Evolutionary conservation across 2,113 vertebrate genomes (phyloP).

Genomic region (Gymnorhina tibicen): DNA sequence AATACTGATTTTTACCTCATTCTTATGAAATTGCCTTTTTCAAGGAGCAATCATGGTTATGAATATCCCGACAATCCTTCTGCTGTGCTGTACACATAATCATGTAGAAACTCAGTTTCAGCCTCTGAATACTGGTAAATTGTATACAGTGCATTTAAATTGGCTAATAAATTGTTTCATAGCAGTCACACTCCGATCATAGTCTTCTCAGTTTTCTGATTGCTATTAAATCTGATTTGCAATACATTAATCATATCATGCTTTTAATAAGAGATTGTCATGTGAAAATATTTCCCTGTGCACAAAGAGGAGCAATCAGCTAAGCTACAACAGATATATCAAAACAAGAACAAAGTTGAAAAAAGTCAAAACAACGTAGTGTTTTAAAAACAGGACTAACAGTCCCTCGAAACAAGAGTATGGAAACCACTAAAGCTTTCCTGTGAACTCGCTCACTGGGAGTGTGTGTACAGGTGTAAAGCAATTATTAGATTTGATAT

Average conservation of each 20-base stretch:
- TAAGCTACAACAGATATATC: not conserved
- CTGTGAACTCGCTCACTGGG: slow-evolving; percentile 64
- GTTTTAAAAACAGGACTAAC: slow-evolving; percentile 9
- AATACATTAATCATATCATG: not conserved
- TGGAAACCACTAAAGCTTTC: slow-evolving; percentile 50
- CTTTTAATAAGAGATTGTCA: not conserved
- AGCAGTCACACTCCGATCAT: not conserved
- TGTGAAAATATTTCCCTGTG: not conserved
- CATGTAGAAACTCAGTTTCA: not conserved
- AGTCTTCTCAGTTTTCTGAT: not conserved
- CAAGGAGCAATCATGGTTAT: not conserved
- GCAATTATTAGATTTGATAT: slow-evolving; percentile 78
- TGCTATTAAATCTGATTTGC: not conserved
- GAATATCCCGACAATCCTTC: not conserved
- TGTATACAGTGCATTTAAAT: not conserved
- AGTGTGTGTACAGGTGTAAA: slow-evolving; percentile 71
- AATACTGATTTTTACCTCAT: not conserved
- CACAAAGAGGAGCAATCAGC: not conserved
- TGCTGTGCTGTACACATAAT: not conserved
- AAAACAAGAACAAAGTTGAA: not conserved
- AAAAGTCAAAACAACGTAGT: not conserved
- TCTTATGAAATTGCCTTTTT: not conserved
- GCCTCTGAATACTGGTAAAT: not conserved
- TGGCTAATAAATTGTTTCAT: not conserved
- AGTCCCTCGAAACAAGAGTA: not conserved